Conservation (phyloP, 2,797 vertebrate genomes). For the Limnodromus scolopaceus region DNA sequence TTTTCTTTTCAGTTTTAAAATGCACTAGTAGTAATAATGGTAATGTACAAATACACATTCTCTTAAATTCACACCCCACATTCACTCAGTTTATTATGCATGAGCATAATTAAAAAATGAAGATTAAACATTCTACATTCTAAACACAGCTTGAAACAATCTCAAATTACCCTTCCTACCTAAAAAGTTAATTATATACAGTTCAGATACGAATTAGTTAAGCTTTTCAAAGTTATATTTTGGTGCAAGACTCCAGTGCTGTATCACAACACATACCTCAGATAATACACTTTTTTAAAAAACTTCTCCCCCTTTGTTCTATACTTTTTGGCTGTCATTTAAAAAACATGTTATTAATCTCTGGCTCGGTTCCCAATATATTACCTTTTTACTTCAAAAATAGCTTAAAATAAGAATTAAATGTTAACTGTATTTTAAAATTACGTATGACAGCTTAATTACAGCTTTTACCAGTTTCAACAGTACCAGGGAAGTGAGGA, state of each 20-base stretch:
- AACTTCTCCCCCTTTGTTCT: background rate
- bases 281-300: background rate
- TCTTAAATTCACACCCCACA: background rate
- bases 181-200: background rate
- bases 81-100: slow-evolving; percentile 4
- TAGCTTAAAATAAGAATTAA: slow-evolving; percentile 18
- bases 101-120: background rate
- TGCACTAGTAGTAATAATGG: background rate
- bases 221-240: background rate
- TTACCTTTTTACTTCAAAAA: background rate
- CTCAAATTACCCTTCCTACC: background rate
- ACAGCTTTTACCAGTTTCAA: background rate
- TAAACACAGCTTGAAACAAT: background rate
- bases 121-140: background rate
- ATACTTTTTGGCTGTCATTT: background rate
- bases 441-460: background rate
- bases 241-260: background rate
- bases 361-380: background rate
- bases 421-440: background rate
- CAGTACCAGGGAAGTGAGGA: background rate
- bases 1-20: slow-evolving; percentile 38
- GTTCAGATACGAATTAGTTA: background rate
- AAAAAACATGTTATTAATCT: background rate
- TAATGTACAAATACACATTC: background rate
- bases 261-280: background rate